Conservation (phyloP, 1,140 invertebrate genomes). For the Anagrus nilaparvatae region DNA sequence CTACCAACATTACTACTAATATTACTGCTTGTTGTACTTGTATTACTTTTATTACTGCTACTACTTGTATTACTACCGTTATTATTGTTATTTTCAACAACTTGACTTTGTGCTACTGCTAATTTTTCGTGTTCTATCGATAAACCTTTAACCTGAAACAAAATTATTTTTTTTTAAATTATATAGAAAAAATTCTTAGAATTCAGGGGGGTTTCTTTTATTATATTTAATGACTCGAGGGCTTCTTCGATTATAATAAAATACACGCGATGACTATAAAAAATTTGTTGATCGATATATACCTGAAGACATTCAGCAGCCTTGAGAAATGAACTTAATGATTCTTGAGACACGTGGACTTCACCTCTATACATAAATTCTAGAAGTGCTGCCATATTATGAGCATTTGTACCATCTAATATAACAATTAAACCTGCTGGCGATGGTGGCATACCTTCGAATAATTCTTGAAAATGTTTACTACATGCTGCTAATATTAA, state of each 20-base stretch:
- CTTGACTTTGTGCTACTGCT: conserved; percentile 55
- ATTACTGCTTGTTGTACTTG: conserved; percentile 26
- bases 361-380: conserved; percentile 92
- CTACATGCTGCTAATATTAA: conserved; percentile 87
- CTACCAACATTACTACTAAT: conserved; percentile 11
- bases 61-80: conserved; percentile 4
- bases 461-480: conserved; percentile 86
- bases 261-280: not conserved
- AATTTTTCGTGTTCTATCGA: conserved; percentile 68
- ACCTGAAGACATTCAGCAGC: conserved; percentile 82
- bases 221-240: not conserved
- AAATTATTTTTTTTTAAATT: not conserved
- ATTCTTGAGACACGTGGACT: conserved; percentile 82
- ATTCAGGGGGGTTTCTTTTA: not conserved
- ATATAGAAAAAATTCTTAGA: not conserved
- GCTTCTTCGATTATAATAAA: not conserved
- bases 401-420: conserved; percentile 74
- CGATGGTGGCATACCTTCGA: conserved; percentile 75
- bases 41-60: conserved; percentile 25
- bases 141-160: conserved; percentile 58
- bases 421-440: conserved; percentile 76
- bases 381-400: conserved; percentile 79
- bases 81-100: conserved; percentile 35
- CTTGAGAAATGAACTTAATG: conserved; percentile 79
- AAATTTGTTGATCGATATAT: not conserved